Percentiles rank a stretch among this genome's conserved stretches.
These are phyloP conservation scores for Emberiza fucata DNA, from an alignment of 2,113 vertebrate genomes.

Conservation along the genomic window DNA sequence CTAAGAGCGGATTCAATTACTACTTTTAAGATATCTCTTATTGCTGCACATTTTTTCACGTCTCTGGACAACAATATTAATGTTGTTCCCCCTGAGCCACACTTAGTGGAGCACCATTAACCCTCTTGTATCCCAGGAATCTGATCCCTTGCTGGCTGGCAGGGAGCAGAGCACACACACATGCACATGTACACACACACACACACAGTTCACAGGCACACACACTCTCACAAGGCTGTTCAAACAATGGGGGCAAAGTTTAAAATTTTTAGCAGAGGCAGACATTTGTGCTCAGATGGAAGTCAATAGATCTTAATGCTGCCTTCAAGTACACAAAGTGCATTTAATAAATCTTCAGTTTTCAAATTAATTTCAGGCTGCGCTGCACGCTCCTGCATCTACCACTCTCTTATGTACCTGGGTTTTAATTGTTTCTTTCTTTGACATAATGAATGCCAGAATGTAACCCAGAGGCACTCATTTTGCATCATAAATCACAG, in stretches of 20 bases:
- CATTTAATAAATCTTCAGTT: constrained; percentile 14
- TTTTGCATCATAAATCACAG: constrained; percentile 68
- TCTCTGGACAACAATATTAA: background rate
- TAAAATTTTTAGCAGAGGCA: constrained; percentile 15
- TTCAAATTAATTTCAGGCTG: constrained; percentile 52
- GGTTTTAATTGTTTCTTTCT: constrained; percentile 64
- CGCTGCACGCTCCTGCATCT: background rate
- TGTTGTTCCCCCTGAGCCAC: background rate
- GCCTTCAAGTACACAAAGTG: background rate
- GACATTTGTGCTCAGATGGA: background rate
- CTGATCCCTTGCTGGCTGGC: background rate
- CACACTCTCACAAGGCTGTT: background rate
- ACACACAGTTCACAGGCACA: background rate
- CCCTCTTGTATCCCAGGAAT: background rate
- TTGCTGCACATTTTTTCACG: background rate
- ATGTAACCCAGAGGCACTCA: constrained; percentile 57
- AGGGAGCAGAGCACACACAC: background rate
- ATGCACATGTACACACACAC: accelerated
- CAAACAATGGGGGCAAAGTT: background rate
- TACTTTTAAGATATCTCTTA: background rate
- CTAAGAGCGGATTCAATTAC: background rate
- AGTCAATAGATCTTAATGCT: background rate
- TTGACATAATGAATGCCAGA: constrained; percentile 55
- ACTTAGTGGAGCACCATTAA: background rate
- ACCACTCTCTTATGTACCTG: background rate